Evolutionary conservation across 1,140 invertebrate genomes (phyloP).

Genomic region (Metaphire vulgaris): DNA sequence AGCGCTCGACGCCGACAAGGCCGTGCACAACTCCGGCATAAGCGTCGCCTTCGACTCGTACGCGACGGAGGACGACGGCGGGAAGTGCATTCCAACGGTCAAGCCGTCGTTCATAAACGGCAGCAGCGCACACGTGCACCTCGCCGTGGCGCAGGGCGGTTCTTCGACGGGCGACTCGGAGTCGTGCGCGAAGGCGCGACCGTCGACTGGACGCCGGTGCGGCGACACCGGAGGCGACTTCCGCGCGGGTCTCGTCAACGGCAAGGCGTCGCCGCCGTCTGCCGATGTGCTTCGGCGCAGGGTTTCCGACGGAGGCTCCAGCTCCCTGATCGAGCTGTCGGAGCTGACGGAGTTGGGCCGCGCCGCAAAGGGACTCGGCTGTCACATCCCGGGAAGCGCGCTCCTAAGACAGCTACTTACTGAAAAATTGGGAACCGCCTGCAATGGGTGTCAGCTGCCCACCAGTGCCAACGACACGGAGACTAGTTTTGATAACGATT

Average conservation of each 20-base stretch:
- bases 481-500: too few species aligned
- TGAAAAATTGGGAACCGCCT: background rate
- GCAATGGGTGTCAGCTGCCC: too few species aligned
- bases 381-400: background rate
- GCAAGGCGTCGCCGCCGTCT: too few species aligned
- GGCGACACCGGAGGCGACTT: background rate
- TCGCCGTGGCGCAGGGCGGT: background rate
- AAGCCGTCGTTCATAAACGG: background rate
- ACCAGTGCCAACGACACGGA: too few species aligned
- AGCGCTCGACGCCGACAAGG: background rate
- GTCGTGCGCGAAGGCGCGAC: background rate
- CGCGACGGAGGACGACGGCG: background rate
- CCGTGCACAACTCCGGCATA: too few species aligned
- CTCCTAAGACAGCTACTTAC: background rate
- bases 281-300: background rate
- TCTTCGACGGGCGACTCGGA: background rate
- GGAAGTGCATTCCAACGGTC: slow-evolving; percentile 7
- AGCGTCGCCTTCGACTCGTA: background rate
- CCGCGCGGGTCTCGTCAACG: too few species aligned
- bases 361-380: background rate
- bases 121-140: background rate
- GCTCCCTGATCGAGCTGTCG: background rate
- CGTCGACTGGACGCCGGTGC: background rate
- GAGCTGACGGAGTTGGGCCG: background rate
- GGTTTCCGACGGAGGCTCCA: background rate